Evolutionary conservation across 1,140 invertebrate species (phyloP), one percentile per base, ranked within the genome.

Genomic region (Drosophila orosa): DNA sequence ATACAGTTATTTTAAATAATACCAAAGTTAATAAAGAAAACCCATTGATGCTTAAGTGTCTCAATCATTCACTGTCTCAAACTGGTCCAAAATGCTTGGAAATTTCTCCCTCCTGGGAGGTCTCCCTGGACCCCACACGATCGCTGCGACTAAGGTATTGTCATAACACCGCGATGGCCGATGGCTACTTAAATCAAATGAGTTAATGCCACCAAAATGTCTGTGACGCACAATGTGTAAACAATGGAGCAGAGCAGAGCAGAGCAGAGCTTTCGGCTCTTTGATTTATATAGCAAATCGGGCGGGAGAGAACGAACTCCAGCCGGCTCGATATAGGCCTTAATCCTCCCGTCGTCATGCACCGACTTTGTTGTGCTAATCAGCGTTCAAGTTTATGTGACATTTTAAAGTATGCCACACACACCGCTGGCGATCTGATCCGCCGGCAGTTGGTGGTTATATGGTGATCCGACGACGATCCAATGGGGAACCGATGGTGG

Each of bases 371-470:
- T 89, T 89, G 84, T 89, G 84, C 84, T 89, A 89, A 89, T 89
- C 84, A 89, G 84, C 77, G 77, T 89, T 84, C 85, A 89, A 89
- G 80, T 89, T 89, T 89, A 89, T 89, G 84, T 89, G 84, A 89
- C 84, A 84, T 82, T 89, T 89, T 89, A 89, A 89, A 89, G 78
- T 80, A 85, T 76, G 80, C 84, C 89, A 91, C 84, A 91, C 89
- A 67, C 82, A 77, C 67, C 22, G 74, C 48, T 15, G 65, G 78
- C 40, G 74, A 37, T 69, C 47, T 63, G 74, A 60, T 74, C 63
- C 62, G 27, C 56, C 57, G 39, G 35, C 31, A 59, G 59, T 22
- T 50, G 12, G n/a, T 63, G 42, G 69, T n/a, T 37, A 35, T 17
- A 31, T 62, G 29, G 25, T 35, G 54, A 59, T 54, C 17, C 42